phyloP scores from a whole-genome alignment of 2,888 invertebrate species.

The Plemyria rubiginata region DNA sequence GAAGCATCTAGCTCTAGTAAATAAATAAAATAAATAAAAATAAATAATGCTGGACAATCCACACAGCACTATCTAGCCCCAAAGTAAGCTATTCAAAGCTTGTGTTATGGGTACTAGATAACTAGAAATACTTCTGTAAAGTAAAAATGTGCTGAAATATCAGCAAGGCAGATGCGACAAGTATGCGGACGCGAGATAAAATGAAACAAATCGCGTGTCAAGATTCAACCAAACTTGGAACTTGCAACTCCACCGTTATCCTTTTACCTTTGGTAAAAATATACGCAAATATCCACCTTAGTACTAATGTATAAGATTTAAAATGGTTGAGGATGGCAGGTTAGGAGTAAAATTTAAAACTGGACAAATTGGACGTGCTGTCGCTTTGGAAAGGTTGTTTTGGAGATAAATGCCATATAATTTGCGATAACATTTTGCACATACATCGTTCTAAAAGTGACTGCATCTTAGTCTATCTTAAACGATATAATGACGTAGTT shows the following conservation, averaged over 20 bases:
- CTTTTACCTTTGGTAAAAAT: slow-evolving; percentile 32
- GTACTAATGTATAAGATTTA: slow-evolving; percentile 13
- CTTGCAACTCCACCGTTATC: slow-evolving; percentile 69
- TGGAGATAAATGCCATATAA: slow-evolving; percentile 26
- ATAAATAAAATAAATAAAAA: too few species aligned
- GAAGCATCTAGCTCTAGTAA: too few species aligned
- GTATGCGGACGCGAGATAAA: slow-evolving; percentile 57
- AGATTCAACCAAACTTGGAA: slow-evolving; percentile 67
- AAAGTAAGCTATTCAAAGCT: too few species aligned
- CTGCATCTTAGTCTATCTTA: background rate
- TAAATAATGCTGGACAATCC: too few species aligned
- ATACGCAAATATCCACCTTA: slow-evolving; percentile 28
- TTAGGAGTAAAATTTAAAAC: slow-evolving; percentile 30
- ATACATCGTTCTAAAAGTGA: slow-evolving; percentile 13
- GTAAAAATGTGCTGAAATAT: slow-evolving; percentile 26
- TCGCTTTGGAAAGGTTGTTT: slow-evolving; percentile 34
- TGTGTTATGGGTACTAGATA: too few species aligned
- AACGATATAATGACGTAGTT: background rate
- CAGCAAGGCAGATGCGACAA: slow-evolving; percentile 35
- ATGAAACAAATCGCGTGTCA: slow-evolving; percentile 77
- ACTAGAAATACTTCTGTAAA: slow-evolving; percentile 17
- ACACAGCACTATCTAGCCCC: too few species aligned
- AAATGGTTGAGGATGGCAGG: slow-evolving; percentile 5
- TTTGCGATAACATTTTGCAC: slow-evolving; percentile 12
- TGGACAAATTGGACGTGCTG: slow-evolving; percentile 39